Conservation (phyloP, 2,113 vertebrate species). For the Callopanchax toddi region DNA sequence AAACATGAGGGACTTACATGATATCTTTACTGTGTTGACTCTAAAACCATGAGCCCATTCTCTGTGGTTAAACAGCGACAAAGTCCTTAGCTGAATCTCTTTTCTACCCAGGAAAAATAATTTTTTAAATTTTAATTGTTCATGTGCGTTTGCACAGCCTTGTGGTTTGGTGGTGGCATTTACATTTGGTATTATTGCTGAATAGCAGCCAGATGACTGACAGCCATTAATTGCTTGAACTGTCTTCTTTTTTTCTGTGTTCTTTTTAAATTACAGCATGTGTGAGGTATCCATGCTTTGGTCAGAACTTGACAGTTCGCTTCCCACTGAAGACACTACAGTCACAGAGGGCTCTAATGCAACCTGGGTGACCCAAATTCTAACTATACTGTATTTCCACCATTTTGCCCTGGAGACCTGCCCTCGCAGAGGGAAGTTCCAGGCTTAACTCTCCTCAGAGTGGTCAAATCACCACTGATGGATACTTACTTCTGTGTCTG, state of each 20-base stretch:
- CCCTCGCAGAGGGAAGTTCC: conserved; percentile 17
- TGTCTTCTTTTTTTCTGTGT: neutral
- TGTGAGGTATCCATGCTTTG: neutral
- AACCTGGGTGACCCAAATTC: conserved; percentile 37
- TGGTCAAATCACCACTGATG: conserved; percentile 38
- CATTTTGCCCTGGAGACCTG: conserved; percentile 28
- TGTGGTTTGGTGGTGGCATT: conserved; percentile 48
- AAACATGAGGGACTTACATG: too few relatives aligned
- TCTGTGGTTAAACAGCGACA: conserved; percentile 56
- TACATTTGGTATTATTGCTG: conserved; percentile 43
- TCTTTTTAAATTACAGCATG: conserved; percentile 8
- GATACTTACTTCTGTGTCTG: conserved; percentile 30
- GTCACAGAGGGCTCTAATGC: conserved; percentile 14
- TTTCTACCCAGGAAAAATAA: conserved; percentile 58
- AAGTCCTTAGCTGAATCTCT: conserved; percentile 67
- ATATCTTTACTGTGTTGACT: too few relatives aligned
- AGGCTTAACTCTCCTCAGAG: conserved; percentile 33
- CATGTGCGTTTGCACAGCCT: conserved; percentile 31
- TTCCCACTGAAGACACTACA: neutral
- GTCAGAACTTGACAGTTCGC: neutral
- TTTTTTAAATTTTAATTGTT: conserved; percentile 27
- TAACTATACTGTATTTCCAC: conserved; percentile 39
- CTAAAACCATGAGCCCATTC: too few relatives aligned
- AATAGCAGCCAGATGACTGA: conserved; percentile 39
- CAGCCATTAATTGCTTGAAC: conserved; percentile 46